These are phyloP conservation scores for Drosophila emarginata DNA, from an alignment of 2,888 invertebrate species.

Conservation along the genomic window DNA sequence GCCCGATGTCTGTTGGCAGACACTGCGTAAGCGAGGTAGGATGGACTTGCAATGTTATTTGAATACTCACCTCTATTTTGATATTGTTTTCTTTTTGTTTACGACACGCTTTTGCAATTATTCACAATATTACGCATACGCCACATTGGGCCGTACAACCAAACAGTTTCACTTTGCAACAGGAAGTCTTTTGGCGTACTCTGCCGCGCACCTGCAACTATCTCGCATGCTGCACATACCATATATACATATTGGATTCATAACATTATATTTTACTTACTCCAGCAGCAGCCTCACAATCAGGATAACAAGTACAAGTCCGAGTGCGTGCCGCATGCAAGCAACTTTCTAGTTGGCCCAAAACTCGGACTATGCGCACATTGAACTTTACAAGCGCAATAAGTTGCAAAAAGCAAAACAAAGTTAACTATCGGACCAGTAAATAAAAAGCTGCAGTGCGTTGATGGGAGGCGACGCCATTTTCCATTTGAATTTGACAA, in stretches of 20 bases:
- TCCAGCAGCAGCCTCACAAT: conserved; percentile 46
- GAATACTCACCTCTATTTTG: conserved; percentile 28
- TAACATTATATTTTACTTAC: conserved; percentile 47
- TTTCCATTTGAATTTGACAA: conserved; percentile 67
- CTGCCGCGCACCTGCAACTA: conserved; percentile 56
- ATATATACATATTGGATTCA: conserved; percentile 34
- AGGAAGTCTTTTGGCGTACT: conserved; percentile 58
- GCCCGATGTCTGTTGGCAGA: conserved; percentile 34
- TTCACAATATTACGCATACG: conserved; percentile 74
- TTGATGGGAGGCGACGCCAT: conserved; percentile 35
- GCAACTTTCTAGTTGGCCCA: conserved; percentile 72
- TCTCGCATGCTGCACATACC: neutral
- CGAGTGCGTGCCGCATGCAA: conserved; percentile 69
- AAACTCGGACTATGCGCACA: conserved; percentile 66
- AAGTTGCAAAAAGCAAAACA: conserved; percentile 43
- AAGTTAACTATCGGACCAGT: conserved; percentile 58
- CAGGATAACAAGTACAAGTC: conserved; percentile 66
- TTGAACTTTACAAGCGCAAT: conserved; percentile 62
- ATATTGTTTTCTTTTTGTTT: conserved; percentile 34
- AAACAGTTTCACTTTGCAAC: conserved; percentile 51
- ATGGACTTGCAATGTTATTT: conserved; percentile 41
- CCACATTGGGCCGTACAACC: conserved; percentile 38
- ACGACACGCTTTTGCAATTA: conserved; percentile 73
- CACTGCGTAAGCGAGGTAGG: conserved; percentile 62
- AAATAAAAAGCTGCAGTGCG: conserved; percentile 48